Base-by-base conservation (phyloP, 2,797 vertebrate species). In the Sternarchorhynchus goeldii region DNA sequence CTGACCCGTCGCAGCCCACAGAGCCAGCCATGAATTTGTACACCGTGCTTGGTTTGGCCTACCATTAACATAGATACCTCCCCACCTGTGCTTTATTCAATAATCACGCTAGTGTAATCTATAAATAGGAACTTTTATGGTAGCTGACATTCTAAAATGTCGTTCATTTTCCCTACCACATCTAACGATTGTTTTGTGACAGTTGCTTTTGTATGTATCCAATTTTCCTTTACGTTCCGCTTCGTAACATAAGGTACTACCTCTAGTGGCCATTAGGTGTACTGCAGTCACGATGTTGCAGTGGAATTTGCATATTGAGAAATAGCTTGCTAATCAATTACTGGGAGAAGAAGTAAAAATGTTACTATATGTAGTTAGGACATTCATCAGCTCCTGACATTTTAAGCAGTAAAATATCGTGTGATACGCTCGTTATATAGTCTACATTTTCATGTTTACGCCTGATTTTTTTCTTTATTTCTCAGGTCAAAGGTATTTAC, bases 211-310 rank as follows among this genome's bases (percentile, higher is more conserved):
- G 10, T 8, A 16, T 21, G 53, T 20, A 56, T 16, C 25, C 12
- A 56, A 70, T 39, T 58, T 58, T 59, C 55, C 55, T 20, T 36
- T 16, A 10, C 31, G 17, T 17, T 39, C 39, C 12, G 17, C 53
- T 70, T 3, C 21, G 18, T 20, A 31, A 57, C 31, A 31, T 1
- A 8, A 34, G 20, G 10, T 65, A 6, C 17, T 6, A n/a, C 71
- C 64, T 74, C 78, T 79, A 62, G 56, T 79, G 71, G 34, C 17
- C 5, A 29, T 16, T 5, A 21, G 2, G 2, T 62, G 71, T 6
- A 68, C 56, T 69, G 41, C 71, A 78, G 6, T 8, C 65, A 70
- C n/a, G 34, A 3, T 31, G 55, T 55, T 72, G 69, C 69, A 58
- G 69, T 53, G 66, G 53, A 20, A 41, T 17, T 41, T 31, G 50